phyloP scores from a whole-genome alignment of 2,113 vertebrate genomes.

The Dromaius novaehollandiae region DNA sequence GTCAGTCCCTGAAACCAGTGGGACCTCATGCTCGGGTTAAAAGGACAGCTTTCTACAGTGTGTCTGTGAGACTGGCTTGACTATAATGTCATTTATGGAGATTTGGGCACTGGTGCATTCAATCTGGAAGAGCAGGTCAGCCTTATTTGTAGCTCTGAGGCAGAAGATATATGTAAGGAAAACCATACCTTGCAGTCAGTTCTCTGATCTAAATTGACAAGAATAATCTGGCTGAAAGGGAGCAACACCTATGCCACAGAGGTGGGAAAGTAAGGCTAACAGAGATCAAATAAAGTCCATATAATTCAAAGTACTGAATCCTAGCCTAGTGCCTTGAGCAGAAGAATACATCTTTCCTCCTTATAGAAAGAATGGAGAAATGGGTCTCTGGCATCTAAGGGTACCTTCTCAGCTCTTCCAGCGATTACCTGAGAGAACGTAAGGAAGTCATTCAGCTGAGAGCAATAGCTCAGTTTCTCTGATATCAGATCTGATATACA shows the following conservation, averaged over 20 bases:
- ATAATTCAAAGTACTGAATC: background rate
- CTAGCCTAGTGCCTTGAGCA: background rate
- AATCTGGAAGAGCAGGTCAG: background rate
- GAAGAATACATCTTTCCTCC: background rate
- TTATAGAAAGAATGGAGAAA: background rate
- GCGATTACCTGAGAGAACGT: background rate
- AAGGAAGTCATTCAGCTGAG: background rate
- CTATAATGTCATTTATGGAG: background rate
- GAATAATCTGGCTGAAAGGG: background rate
- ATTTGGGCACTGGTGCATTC: background rate
- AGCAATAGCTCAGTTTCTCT: background rate
- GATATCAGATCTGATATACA: background rate
- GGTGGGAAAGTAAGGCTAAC: background rate
- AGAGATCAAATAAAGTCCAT: background rate
- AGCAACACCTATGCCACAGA: background rate
- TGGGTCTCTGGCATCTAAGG: background rate
- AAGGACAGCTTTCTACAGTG: accelerated
- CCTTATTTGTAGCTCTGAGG: background rate
- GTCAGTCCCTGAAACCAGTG: background rate
- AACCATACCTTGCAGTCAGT: background rate
- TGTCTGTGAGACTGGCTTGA: background rate
- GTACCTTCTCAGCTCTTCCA: background rate
- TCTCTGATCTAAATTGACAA: background rate
- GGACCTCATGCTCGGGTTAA: background rate
- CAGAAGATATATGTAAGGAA: background rate